Base-by-base conservation (phyloP, 2,113 vertebrate species). In the Ondatra zibethicus region DNA sequence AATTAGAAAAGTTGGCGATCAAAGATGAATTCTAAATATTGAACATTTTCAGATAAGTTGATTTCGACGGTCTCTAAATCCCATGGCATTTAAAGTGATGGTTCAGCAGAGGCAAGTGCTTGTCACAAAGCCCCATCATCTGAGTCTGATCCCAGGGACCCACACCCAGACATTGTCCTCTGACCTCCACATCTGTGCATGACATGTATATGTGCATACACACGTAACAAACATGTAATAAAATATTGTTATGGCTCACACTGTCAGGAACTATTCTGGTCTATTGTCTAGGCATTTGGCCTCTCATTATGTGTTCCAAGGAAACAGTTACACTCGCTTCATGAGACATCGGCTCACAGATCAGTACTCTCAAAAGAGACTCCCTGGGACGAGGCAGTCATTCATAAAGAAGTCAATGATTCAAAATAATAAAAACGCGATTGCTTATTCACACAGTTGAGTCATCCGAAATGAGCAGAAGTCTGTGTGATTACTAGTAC, bases 1-100 rank as follows among this genome's bases (percentile, higher is more conserved):
- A 84, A 88, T 50, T 23, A 88, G 66, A 11, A 96, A 94, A 86
- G 91, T 72, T 90, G 58, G 21, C 47, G 66, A 73, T 77, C 58
- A 84, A 95, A 93, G 36, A 85, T 77, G 25, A 82, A 84, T 88
- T 95, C 31, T 76, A 17, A 82, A 70, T 50, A 52, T 11, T 39
- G 45, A 86, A 77, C 78, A 87, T 76, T 92, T 96, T 73, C 36
- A 89, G 84, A 88, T 88, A 61, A 82, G 1, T n/a, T 47, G 16
- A 14, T 21, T 91, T 89, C 61, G 52, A 45, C 92, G 63, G 52
- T 45, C 31, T 39, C 66, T 78, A 86, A 91, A 93, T 61, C 21
- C 89, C 80, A 27, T 72, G 61, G 58, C 36, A 58, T 89, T 65
- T 89, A 52, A 91, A 93, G 58, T 89, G 23, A 68, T 50, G 42